Evolutionary conservation across 1,140 invertebrate species (phyloP), one percentile per base, ranked within the genome.

Genomic region (Bombus vancouverensis): DNA sequence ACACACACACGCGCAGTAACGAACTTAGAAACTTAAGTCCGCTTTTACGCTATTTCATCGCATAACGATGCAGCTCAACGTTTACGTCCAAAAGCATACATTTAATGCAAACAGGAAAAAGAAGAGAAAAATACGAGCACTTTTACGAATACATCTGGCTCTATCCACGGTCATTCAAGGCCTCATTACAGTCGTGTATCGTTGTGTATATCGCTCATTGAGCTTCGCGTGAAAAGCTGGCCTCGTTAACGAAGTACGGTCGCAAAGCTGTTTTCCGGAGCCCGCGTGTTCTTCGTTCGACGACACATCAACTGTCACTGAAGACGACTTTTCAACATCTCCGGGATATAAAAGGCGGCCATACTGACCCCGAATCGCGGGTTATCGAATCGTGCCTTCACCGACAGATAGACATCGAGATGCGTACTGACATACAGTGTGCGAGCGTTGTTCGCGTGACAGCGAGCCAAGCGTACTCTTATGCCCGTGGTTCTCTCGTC

Each of bases 281-380:
- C 1, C 1, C 34, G 5, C 57, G 70, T n/a, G 39, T 39, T 22
- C 18, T 44, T 47, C 71, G 34, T 65, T 82, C 78, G 65, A 37
- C 62, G 68, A 86, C 66, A 34, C 86, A 79, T 88, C 87, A 70
- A 74, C 83, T 85, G 72, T 82, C 83, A 87, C 82, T 74, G 66
- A 73, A 74, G 68, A 73, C 83, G 62, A 86, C 70, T 89, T 75
- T 77, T 75, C 76, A 83, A 65, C 70, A 79, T 78, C 79, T 76
- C 57, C 71, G 68, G n/a, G 34, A 59, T 82, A 68, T 85, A 89
- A 82, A 88, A 89, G 86, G 74, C 86, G 84, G 88, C 89, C 88
- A 89, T 87, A 87, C 90, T 92, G 92, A 92, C 91, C 89, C 89
- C 89, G 88, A 89, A 92, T 89, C 90, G 85, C 88, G 89, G 91